phyloP scores from a whole-genome alignment of 2,113 vertebrate genomes.

The Pollimyrus isidori region DNA sequence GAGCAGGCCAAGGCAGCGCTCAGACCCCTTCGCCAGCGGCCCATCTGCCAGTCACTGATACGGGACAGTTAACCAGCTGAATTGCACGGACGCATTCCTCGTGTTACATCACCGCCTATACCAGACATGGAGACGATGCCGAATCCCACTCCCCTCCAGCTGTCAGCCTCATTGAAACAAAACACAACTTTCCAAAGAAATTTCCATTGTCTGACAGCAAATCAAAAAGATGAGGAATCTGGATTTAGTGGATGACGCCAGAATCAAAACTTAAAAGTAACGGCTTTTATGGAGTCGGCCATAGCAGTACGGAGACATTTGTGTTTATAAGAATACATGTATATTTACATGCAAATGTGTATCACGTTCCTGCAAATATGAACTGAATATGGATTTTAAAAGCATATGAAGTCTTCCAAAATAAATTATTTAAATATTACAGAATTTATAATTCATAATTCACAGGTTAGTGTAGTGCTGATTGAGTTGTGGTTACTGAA shows the following conservation, averaged over 20 bases:
- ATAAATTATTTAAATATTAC: neutral
- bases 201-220: neutral
- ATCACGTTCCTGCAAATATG: neutral
- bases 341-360: neutral
- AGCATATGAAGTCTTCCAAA: neutral
- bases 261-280: neutral
- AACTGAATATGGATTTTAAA: neutral
- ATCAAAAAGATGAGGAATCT: neutral
- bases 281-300: neutral
- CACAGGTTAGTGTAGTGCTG: neutral
- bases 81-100: neutral
- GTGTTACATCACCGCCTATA: neutral
- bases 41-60: conserved; percentile 10
- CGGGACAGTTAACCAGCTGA: neutral
- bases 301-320: neutral
- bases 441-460: neutral
- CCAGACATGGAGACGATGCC: neutral
- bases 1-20: neutral
- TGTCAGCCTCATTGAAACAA: neutral
- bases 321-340: neutral
- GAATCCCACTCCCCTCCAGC: neutral
- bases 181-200: neutral
- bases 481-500: neutral
- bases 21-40: neutral
- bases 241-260: neutral